These are phyloP conservation scores for Pogonomyrmex californicus DNA, from an alignment of 1,140 invertebrate species.

Conservation along the genomic window DNA sequence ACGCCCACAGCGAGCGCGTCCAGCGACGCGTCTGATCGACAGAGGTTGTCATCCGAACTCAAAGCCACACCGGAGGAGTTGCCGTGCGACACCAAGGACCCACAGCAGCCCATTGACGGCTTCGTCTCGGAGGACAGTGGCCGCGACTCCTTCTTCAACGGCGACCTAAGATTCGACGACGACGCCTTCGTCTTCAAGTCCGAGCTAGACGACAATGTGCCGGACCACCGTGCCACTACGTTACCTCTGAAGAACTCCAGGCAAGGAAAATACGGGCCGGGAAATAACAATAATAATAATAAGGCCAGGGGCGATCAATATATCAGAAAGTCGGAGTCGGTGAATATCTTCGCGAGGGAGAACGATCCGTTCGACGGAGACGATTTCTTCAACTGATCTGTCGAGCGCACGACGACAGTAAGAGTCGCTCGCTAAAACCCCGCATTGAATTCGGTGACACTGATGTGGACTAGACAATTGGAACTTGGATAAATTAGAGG, in stretches of 20 bases:
- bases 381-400: slow-evolving; percentile 91
- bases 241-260: slow-evolving; percentile 84
- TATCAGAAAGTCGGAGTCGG: slow-evolving; percentile 94
- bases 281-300: slow-evolving; percentile 76
- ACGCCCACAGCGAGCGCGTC: slow-evolving; percentile 87
- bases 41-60: slow-evolving; percentile 79
- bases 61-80: slow-evolving; percentile 83
- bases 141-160: slow-evolving; percentile 83
- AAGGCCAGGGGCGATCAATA: slow-evolving; percentile 85
- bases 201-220: slow-evolving; percentile 83
- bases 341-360: slow-evolving; percentile 94
- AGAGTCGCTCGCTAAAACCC: slow-evolving; percentile 8
- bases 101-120: slow-evolving; percentile 71
- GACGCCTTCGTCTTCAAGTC: slow-evolving; percentile 84
- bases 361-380: slow-evolving; percentile 95
- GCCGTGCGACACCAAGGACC: slow-evolving; percentile 75
- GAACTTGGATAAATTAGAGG: slow-evolving; percentile 6
- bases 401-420: slow-evolving; percentile 4
- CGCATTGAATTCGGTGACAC: slow-evolving; percentile 31
- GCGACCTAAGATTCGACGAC: slow-evolving; percentile 81
- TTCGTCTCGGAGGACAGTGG: slow-evolving; percentile 78
- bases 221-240: slow-evolving; percentile 78
- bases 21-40: slow-evolving; percentile 82
- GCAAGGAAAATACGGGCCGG: slow-evolving; percentile 80
- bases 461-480: slow-evolving; percentile 44